Evolutionary conservation across 37 sponge, comb jelly and placozoan species (phyloP).

Genomic region (Cliona cf. orientalis): DNA sequence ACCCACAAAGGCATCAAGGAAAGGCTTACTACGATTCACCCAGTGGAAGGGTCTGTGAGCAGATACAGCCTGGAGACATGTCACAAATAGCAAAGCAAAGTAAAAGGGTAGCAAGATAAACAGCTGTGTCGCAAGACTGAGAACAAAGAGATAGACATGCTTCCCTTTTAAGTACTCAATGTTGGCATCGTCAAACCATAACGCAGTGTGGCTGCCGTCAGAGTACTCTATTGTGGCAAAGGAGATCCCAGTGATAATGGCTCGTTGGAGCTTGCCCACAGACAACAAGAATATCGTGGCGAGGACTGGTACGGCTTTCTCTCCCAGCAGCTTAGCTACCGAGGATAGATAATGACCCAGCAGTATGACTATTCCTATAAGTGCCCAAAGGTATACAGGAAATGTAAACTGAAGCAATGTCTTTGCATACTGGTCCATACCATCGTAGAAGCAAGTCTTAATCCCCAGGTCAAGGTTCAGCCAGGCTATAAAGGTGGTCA

Average conservation of each 20-base stretch:
- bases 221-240: neutral
- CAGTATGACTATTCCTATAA: neutral
- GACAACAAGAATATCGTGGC: slow-evolving; percentile 12
- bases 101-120: slow-evolving; percentile 10
- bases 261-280: neutral
- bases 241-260: neutral
- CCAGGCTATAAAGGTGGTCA: neutral
- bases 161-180: neutral
- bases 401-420: slow-evolving; percentile 19
- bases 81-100: slow-evolving; percentile 5
- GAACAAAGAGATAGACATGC: slow-evolving; percentile 6
- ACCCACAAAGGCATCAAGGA: slow-evolving; percentile 21
- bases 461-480: slow-evolving; percentile 23
- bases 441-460: slow-evolving; percentile 12
- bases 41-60: neutral
- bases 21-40: slow-evolving; percentile 2
- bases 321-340: neutral
- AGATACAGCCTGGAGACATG: neutral
- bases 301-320: neutral
- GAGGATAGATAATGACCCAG: neutral
- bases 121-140: neutral
- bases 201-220: neutral
- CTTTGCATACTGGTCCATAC: slow-evolving; percentile 6
- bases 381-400: slow-evolving; percentile 9
- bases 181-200: slow-evolving; percentile 21